Evolutionary conservation across 2,797 vertebrate genomes (phyloP).

Genomic region (Austrolebias charrua): DNA sequence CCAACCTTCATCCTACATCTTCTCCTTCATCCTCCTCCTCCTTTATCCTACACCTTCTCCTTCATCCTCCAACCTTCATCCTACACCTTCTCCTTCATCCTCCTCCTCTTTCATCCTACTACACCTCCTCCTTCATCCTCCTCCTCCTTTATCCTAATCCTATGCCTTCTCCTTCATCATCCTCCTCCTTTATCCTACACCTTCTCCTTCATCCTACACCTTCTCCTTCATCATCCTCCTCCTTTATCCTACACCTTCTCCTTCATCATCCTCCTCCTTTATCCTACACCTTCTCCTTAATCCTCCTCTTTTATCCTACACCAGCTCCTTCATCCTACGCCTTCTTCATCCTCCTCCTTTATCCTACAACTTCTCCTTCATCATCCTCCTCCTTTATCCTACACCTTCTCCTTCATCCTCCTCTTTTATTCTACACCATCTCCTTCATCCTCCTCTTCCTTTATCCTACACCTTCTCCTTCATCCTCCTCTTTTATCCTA

Average conservation of each 20-base stretch:
- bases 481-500: background rate
- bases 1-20: background rate
- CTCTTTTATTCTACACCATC: background rate
- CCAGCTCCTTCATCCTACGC: no score
- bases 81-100: background rate
- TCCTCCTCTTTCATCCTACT: background rate
- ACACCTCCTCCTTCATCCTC: no score
- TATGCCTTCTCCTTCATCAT: background rate
- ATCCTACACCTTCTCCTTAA: background rate
- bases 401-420: no score
- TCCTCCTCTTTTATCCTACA: background rate
- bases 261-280: no score
- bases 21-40: background rate
- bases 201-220: no score
- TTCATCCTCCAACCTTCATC: background rate
- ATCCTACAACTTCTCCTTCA: no score
- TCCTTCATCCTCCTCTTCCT: background rate
- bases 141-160: no score
- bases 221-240: no score
- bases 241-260: no score
- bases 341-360: no score
- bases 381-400: no score
- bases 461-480: background rate
- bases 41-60: background rate
- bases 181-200: background rate